Evolutionary conservation across 2,113 vertebrate species (phyloP).

Genomic region (Rafetus swinhoei): DNA sequence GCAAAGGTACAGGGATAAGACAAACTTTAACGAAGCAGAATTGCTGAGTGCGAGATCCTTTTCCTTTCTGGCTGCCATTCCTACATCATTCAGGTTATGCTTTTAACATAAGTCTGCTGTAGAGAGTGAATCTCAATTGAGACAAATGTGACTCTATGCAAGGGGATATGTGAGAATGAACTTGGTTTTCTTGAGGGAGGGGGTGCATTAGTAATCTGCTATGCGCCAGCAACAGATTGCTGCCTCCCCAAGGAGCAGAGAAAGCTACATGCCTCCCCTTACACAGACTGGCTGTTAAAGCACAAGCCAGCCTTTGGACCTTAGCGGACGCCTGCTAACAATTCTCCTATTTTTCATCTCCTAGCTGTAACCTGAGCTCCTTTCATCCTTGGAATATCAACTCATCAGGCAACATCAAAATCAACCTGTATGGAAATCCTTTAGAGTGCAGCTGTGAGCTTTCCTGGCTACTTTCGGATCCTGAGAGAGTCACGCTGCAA

Average conservation of each 20-base stretch:
- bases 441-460: conserved; percentile 77
- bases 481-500: conserved; percentile 55
- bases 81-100: not conserved
- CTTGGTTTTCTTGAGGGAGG: not conserved
- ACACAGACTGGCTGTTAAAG: not conserved
- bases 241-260: not conserved
- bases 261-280: not conserved
- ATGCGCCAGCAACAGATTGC: not conserved
- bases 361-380: conserved; percentile 81
- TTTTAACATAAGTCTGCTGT: not conserved
- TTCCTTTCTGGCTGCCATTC: not conserved
- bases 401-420: conserved; percentile 45
- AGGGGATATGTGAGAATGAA: not conserved
- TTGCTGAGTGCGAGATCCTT: not conserved
- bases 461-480: conserved; percentile 74
- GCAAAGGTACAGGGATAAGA: not conserved
- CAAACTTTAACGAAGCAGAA: not conserved
- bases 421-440: conserved; percentile 78
- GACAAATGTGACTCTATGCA: not conserved
- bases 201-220: not conserved
- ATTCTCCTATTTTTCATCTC: conserved; percentile 28
- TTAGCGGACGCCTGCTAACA: not conserved
- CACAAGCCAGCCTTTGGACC: not conserved
- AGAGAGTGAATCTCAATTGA: not conserved
- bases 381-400: conserved; percentile 73